Percentiles rank a stretch among this genome's conserved stretches.
phyloP scores from a whole-genome alignment of 2,113 vertebrate species.

The Rutilus rutilus region DNA sequence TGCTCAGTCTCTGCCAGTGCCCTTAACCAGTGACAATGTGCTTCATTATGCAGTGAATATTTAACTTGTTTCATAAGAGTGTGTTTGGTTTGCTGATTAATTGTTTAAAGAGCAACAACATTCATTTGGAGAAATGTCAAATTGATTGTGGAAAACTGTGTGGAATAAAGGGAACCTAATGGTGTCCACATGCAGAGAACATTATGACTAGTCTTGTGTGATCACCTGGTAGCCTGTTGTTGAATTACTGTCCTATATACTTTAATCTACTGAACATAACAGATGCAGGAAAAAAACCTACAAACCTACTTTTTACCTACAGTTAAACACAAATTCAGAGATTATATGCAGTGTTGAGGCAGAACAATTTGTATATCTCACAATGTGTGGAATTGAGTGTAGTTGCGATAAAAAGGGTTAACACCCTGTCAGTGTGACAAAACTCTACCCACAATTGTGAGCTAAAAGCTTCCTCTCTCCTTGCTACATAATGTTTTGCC shows the following conservation, averaged over 20 bases:
- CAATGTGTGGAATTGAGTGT: background rate
- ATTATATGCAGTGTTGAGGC: background rate
- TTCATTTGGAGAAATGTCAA: no score
- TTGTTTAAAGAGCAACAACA: no score
- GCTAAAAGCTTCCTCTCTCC: conserved; percentile 37
- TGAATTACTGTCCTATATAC: background rate
- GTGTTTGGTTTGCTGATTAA: no score
- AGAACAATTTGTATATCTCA: background rate
- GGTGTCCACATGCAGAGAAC: background rate
- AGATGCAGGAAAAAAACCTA: background rate
- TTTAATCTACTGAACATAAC: background rate
- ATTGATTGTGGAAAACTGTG: background rate
- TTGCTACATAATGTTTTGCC: conserved; percentile 20
- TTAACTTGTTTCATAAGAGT: no score
- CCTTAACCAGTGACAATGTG: no score
- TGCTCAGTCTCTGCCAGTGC: no score
- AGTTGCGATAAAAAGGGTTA: conserved; percentile 17
- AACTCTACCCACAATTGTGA: conserved; percentile 25
- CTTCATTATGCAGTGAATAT: no score
- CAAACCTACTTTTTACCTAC: background rate
- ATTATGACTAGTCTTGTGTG: background rate
- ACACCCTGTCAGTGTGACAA: conserved; percentile 17
- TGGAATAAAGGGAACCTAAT: background rate
- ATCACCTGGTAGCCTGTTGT: background rate
- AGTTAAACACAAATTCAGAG: background rate